Evolutionary conservation across 2,888 invertebrate species (phyloP).

Genomic region (Thyatira batis): DNA sequence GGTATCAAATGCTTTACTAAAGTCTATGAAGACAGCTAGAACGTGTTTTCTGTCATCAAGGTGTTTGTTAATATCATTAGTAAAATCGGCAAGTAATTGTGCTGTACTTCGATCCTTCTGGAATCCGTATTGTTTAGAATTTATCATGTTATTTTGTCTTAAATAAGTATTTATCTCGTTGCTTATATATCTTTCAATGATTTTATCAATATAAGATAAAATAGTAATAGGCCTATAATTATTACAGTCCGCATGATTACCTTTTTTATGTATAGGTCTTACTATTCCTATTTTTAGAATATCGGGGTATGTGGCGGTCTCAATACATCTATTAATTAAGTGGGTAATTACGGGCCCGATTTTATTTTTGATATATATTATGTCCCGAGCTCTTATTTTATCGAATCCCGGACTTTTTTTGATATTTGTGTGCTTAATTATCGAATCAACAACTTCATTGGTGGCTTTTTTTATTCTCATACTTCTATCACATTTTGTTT

Average conservation of each 20-base stretch:
- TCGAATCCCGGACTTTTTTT: background rate
- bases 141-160: background rate
- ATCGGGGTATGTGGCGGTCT: constrained; percentile 4
- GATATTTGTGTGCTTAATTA: background rate
- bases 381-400: background rate
- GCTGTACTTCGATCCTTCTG: constrained; percentile 1
- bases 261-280: constrained; percentile 6
- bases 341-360: constrained; percentile 2
- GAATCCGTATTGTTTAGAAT: constrained; percentile 7
- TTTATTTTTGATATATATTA: background rate
- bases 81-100: constrained; percentile 5
- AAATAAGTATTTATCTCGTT: background rate
- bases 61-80: constrained; percentile 2
- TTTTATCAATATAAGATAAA: constrained; percentile 5
- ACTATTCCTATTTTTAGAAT: constrained; percentile 1
- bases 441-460: no score
- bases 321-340: constrained; percentile 4
- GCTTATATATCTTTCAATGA: constrained; percentile 4
- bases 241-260: background rate
- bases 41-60: constrained; percentile 1
- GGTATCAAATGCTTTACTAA: constrained; percentile 4
- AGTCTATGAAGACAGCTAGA: constrained; percentile 1
- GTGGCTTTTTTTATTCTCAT: background rate
- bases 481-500: background rate
- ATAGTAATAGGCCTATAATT: constrained; percentile 5